Conservation (phyloP, 2,113 vertebrate genomes). For the Tylochromis polylepis region DNA sequence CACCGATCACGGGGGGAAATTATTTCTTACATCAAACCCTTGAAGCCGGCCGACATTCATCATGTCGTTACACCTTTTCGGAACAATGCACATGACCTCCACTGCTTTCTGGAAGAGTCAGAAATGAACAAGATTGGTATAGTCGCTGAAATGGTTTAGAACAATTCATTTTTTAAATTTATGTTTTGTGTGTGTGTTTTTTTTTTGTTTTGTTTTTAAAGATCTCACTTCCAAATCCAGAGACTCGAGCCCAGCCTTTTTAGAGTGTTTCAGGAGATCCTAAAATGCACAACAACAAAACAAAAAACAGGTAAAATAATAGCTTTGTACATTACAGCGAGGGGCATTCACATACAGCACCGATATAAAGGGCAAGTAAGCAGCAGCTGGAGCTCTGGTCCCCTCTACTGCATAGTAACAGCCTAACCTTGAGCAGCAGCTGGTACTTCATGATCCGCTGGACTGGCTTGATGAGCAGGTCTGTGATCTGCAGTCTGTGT, state of each 20-base stretch:
- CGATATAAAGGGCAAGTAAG: rapidly evolving
- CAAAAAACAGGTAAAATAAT: not conserved
- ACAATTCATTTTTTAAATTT: not conserved
- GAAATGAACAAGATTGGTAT: not conserved
- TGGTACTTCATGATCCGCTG: conserved; percentile 98
- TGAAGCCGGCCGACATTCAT: conserved; percentile 98
- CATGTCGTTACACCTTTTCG: conserved; percentile 98
- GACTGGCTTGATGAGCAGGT: conserved; percentile 93
- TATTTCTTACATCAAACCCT: conserved; percentile 90
- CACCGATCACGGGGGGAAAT: not conserved
- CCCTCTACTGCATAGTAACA: conserved; percentile 2
- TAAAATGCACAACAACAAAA: conserved; percentile 44
- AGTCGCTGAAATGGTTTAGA: not conserved
- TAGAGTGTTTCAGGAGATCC: conserved; percentile 96
- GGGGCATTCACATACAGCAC: not conserved
- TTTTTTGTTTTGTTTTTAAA: not conserved
- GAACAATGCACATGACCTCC: conserved; percentile 96
- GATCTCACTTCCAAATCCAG: conserved; percentile 86
- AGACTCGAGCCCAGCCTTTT: conserved; percentile 89
- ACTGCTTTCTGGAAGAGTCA: conserved; percentile 84
- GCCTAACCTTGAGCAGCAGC: conserved; percentile 90
- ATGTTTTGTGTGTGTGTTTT: not conserved
- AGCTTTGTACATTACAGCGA: not conserved
- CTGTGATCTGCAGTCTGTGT: conserved; percentile 89
- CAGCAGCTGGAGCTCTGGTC: not conserved